Evolutionary conservation across 92 coral and sea anemone genomes (phyloP).

Genomic region (Umimayanthus chanpuru): DNA sequence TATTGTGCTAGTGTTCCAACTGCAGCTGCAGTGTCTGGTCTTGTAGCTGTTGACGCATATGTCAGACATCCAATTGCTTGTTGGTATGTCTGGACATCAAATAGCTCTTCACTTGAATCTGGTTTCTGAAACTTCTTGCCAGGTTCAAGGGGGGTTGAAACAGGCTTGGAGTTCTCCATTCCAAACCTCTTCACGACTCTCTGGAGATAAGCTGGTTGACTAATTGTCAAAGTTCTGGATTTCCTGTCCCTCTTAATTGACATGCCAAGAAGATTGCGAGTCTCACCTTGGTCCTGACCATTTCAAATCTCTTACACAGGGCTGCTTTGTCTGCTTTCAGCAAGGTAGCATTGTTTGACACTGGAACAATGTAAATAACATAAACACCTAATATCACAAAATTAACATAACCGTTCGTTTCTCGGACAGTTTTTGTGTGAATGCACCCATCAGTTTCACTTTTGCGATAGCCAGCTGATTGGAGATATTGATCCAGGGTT

Average conservation of each 20-base stretch:
- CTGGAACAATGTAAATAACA: slow-evolving; percentile 56
- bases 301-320: neutral
- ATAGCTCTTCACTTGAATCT: slow-evolving; percentile 37
- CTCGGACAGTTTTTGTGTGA: slow-evolving; percentile 48
- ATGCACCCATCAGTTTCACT: slow-evolving; percentile 51
- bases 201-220: no score
- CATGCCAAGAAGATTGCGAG: no score
- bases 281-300: no score
- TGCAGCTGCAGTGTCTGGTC: slow-evolving; percentile 59
- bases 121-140: slow-evolving; percentile 63
- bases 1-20: slow-evolving; percentile 51
- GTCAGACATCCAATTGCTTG: slow-evolving; percentile 68
- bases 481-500: slow-evolving; percentile 43
- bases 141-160: slow-evolving; percentile 64
- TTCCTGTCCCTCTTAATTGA: no score
- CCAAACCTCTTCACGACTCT: slow-evolving; percentile 46
- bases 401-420: slow-evolving; percentile 42
- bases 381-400: slow-evolving; percentile 42
- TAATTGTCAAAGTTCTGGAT: no score
- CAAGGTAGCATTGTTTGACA: slow-evolving; percentile 48
- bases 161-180: slow-evolving; percentile 71
- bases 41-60: slow-evolving; percentile 61
- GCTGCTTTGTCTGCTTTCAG: slow-evolving; percentile 65
- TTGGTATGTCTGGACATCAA: slow-evolving; percentile 55
- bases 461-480: slow-evolving; percentile 47